Percentiles rank a stretch among this genome's conserved stretches.
Conservation (phyloP, 2,797 vertebrate genomes). For the Aphelocoma californica region DNA sequence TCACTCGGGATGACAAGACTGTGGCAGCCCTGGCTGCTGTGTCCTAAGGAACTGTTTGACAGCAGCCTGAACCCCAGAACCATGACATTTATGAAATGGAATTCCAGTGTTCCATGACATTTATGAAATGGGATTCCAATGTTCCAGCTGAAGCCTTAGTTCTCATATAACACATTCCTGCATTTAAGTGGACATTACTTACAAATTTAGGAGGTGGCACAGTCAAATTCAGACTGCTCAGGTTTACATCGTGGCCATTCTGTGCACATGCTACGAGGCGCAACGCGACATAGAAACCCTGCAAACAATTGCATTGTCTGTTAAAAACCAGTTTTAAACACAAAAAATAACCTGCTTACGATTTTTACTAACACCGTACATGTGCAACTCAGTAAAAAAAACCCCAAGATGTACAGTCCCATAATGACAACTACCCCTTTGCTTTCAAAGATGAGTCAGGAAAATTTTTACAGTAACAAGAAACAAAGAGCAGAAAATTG, state of each 20-base stretch:
- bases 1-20: neutral
- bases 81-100: neutral
- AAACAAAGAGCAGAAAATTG: neutral
- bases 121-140: neutral
- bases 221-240: constrained; percentile 84
- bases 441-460: neutral
- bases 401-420: neutral
- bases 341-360: neutral
- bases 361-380: neutral
- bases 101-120: fast-evolving
- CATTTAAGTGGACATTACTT: constrained; percentile 71
- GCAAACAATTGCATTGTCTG: neutral
- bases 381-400: neutral
- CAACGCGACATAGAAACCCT: constrained; percentile 93
- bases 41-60: neutral
- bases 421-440: neutral
- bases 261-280: constrained; percentile 93
- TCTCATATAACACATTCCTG: neutral
- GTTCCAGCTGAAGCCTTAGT: neutral
- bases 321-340: neutral
- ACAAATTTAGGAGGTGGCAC: constrained; percentile 94
- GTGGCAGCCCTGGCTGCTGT: neutral
- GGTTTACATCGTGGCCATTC: constrained; percentile 88
- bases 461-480: neutral
- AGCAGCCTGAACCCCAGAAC: neutral